A percentile compares a stretch with the other conserved stretches of the same genome.
These are phyloP conservation scores for Phylloscopus trochilus DNA, from an alignment of 2,113 vertebrate genomes.

Conservation along the genomic window DNA sequence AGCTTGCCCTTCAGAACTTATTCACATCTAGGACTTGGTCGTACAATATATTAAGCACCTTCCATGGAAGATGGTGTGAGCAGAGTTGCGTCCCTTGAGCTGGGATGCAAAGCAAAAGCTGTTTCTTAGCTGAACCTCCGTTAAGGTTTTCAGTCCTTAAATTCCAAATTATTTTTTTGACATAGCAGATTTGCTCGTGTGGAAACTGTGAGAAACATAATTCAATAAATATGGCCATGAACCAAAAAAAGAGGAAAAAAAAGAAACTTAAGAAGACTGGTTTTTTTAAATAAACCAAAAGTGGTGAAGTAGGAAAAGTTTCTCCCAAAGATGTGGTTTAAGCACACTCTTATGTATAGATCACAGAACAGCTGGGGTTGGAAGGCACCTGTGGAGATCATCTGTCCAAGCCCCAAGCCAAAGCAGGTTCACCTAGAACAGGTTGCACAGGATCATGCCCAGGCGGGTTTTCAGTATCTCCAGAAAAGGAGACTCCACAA, in stretches of 20 bases:
- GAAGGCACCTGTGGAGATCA: not conserved
- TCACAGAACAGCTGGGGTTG: not conserved
- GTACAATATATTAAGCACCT: not conserved
- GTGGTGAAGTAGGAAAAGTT: not conserved
- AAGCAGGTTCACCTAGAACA: not conserved
- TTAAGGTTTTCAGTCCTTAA: not conserved
- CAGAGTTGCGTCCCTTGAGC: not conserved
- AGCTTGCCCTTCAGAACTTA: not conserved
- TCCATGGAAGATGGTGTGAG: rapidly evolving
- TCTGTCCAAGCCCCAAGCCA: not conserved
- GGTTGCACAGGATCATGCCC: not conserved
- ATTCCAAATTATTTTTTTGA: not conserved
- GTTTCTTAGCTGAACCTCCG: not conserved
- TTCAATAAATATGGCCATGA: not conserved
- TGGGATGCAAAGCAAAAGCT: not conserved
- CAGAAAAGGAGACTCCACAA: not conserved
- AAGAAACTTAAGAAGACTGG: not conserved
- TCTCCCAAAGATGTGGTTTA: not conserved
- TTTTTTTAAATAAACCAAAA: not conserved
- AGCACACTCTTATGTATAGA: not conserved
- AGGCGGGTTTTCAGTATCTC: rapidly evolving
- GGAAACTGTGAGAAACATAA: not conserved
- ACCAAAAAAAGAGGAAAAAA: not conserved
- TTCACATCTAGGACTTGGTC: not conserved
- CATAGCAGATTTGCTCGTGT: not conserved